Percentiles rank a stretch among this genome's conserved stretches.
Conservation (phyloP, 2,113 vertebrate genomes). For the Triplophysa rosa region DNA sequence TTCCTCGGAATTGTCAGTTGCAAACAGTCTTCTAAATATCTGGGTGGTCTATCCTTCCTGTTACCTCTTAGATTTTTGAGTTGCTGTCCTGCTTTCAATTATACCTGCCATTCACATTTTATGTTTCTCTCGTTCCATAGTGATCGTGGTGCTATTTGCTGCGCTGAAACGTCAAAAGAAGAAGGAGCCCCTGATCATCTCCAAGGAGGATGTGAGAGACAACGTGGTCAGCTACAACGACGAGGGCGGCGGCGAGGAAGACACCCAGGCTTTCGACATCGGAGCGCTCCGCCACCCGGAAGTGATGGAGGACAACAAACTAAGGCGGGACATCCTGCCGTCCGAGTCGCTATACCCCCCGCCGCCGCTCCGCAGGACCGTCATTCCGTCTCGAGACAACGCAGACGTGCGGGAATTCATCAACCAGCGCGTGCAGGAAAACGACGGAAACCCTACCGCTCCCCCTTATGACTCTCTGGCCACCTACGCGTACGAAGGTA, state of each 20-base stretch:
- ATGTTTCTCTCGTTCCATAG: constrained; percentile 69
- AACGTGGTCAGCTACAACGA: constrained; percentile 97
- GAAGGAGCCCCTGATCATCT: constrained; percentile 94
- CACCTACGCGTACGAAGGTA: constrained; percentile 92
- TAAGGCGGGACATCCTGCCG: constrained; percentile 89
- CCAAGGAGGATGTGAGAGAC: constrained; percentile 94
- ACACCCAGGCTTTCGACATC: constrained; percentile 96
- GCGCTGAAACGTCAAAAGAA: constrained; percentile 87
- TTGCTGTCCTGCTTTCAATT: neutral
- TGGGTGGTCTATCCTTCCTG: too few relatives aligned
- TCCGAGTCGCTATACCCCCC: constrained; percentile 79
- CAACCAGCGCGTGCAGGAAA: constrained; percentile 89
- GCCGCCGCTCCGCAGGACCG: constrained; percentile 40
- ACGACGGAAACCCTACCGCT: constrained; percentile 85
- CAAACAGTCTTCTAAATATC: too few relatives aligned
- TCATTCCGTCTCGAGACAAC: constrained; percentile 76
- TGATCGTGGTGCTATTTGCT: constrained; percentile 88
- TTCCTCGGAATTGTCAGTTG: too few relatives aligned
- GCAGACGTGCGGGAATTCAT: constrained; percentile 92
- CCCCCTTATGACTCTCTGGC: constrained; percentile 94
- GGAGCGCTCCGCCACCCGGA: constrained; percentile 88
- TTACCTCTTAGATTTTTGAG: too few relatives aligned
- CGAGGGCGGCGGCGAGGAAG: constrained; percentile 93
- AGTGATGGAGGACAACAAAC: constrained; percentile 83
- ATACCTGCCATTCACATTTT: neutral